These are phyloP conservation scores for Acinonyx jubatus DNA, from an alignment of 2,113 vertebrate genomes.

Conservation along the genomic window DNA sequence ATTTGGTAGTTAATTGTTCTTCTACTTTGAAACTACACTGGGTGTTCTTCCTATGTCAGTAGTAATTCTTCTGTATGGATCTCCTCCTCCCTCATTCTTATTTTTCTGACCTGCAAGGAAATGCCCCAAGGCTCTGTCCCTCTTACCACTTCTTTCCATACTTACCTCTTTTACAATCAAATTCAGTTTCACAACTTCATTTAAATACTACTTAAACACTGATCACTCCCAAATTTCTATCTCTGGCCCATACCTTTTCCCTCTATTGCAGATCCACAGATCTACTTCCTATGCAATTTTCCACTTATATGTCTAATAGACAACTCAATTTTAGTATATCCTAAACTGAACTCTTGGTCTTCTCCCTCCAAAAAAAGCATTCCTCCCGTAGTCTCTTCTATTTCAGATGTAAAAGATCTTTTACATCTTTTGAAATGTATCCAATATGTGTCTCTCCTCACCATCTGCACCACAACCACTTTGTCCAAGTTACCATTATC, in stretches of 20 bases:
- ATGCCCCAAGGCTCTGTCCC: neutral
- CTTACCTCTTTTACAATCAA: neutral
- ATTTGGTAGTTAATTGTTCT: neutral
- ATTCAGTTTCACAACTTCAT: neutral
- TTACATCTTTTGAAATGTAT: neutral
- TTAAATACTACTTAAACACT: neutral
- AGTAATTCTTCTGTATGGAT: neutral
- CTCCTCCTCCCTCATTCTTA: neutral
- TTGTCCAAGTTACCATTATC: neutral
- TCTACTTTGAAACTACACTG: neutral
- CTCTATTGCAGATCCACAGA: neutral
- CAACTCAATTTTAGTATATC: conserved; percentile 17
- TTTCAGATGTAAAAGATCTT: neutral
- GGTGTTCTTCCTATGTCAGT: neutral
- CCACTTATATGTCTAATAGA: neutral
- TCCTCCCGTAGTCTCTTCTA: neutral
- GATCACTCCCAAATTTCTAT: neutral
- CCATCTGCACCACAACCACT: neutral
- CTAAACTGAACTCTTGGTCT: neutral
- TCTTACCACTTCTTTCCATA: neutral
- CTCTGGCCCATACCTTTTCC: neutral
- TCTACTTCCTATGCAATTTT: neutral
- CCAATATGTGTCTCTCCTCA: neutral
- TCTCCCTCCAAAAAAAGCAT: neutral
- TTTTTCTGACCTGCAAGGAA: neutral